Evolutionary conservation across 2,888 invertebrate genomes (phyloP), one percentile per base, ranked within the genome.

Genomic region (Parnassius apollo): DNA sequence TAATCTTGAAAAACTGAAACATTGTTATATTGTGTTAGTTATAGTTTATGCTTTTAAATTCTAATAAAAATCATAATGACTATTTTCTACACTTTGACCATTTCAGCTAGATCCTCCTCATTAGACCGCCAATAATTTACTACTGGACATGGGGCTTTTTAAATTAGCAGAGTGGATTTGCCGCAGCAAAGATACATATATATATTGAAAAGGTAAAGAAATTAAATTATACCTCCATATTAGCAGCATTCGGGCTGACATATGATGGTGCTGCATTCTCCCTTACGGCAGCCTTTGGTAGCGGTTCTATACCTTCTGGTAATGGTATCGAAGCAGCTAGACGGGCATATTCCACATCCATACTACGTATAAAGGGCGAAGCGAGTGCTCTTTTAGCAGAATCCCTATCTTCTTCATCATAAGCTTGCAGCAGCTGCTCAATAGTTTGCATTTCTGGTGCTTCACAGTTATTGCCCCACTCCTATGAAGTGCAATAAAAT

Each of bases 281-380:
- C 68, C 94, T 82, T 48, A 95, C 93, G 55, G 91, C 88, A 25
- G 94, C 93, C 67, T 93, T 94, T 2, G 94, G 93, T 0, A 93
- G 92, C 0, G 82, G 85, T 46, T 84, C 86, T 3, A 85, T 73
- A 0, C 75, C 80, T 64, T 86, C 83, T 0, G 90, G 90, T 65
- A 90, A 70, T 0, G 85, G 86, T 2, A 91, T 73, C 3, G 68
- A 67, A 10, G 71, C 67, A 0, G 90, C 88, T 44, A 91, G 72
- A 68, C 96, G 93, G 0, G 97, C 93, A 80, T 97, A 98, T 80
- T 98, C 98, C 9, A 97, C 95, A 82, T 98, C 98, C 97, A 98
- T 97, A 80, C 96, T 96, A 68, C 96, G 95, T 61, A 98, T 97
- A 81, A 98, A 98, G 0, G 98, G 95, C 69, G 94, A 94, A 64